These are phyloP conservation scores for Enoplosus armatus DNA, from an alignment of 2,797 vertebrate species.

Conservation along the genomic window DNA sequence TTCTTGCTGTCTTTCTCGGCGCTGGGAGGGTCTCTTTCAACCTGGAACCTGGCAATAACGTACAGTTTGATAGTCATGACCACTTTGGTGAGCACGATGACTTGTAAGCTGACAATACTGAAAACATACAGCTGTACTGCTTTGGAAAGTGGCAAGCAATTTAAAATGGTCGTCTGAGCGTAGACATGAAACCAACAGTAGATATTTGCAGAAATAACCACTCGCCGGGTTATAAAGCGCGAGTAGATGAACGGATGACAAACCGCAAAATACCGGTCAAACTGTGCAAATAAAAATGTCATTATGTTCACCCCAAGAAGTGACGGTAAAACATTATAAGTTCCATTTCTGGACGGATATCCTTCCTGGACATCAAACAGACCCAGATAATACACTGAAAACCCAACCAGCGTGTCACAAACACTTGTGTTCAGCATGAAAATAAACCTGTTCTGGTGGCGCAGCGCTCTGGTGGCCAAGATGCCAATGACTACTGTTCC, in stretches of 20 bases:
- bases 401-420: constrained; percentile 67
- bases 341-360: constrained; percentile 68
- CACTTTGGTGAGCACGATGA: constrained; percentile 69
- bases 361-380: constrained; percentile 76
- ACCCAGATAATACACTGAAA: constrained; percentile 69
- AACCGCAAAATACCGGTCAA: no score
- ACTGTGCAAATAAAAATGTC: no score
- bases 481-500: constrained; percentile 77
- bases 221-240: no score
- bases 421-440: constrained; percentile 86
- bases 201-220: no score
- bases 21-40: constrained; percentile 63
- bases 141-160: constrained; percentile 48
- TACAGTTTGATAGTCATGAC: constrained; percentile 79
- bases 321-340: constrained; percentile 36
- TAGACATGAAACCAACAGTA: no score
- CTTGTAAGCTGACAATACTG: constrained; percentile 51
- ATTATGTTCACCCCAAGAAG: constrained; percentile 29
- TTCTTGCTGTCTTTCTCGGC: constrained; percentile 70
- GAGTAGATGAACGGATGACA: no score
- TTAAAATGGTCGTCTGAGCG: no score
- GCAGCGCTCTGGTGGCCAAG: constrained; percentile 67
- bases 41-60: constrained; percentile 68
- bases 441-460: constrained; percentile 82
- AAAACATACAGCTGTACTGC: constrained; percentile 55